Evolutionary conservation across 2,797 vertebrate species (phyloP).

Genomic region (Poeciliopsis presidionis): DNA sequence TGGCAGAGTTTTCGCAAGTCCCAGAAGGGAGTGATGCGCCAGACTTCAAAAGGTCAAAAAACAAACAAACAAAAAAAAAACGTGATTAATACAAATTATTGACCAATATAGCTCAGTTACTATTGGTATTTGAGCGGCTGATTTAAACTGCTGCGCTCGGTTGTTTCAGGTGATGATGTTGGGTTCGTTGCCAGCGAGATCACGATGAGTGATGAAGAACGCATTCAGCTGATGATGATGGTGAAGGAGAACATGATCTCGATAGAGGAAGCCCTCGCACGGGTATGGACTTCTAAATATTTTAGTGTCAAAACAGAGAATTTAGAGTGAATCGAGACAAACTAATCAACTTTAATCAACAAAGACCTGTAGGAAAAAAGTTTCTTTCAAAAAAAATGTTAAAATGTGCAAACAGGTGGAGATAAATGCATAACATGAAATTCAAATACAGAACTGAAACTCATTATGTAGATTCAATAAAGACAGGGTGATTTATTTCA

Average conservation of each 20-base stretch:
- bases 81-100: too few relatives aligned
- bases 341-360: background rate
- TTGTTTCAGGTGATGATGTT: conserved; percentile 88
- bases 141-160: background rate
- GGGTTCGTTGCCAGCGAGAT: conserved; percentile 97
- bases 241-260: conserved; percentile 99
- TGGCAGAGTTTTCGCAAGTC: conserved; percentile 96
- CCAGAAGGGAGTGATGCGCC: conserved; percentile 89
- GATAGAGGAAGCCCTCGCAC: conserved; percentile 94
- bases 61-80: background rate
- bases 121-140: background rate
- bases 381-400: background rate
- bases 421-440: background rate
- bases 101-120: background rate
- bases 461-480: background rate
- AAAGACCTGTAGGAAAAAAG: background rate
- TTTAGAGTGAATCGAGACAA: background rate
- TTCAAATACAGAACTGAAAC: background rate
- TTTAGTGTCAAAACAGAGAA: background rate
- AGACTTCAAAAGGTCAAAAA: conserved; percentile 88
- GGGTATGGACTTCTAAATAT: conserved; percentile 79
- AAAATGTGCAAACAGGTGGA: background rate
- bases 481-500: background rate
- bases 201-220: conserved; percentile 98
- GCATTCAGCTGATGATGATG: conserved; percentile 99